phyloP scores from a whole-genome alignment of 2,888 invertebrate species.

The Steromphala cineraria region DNA sequence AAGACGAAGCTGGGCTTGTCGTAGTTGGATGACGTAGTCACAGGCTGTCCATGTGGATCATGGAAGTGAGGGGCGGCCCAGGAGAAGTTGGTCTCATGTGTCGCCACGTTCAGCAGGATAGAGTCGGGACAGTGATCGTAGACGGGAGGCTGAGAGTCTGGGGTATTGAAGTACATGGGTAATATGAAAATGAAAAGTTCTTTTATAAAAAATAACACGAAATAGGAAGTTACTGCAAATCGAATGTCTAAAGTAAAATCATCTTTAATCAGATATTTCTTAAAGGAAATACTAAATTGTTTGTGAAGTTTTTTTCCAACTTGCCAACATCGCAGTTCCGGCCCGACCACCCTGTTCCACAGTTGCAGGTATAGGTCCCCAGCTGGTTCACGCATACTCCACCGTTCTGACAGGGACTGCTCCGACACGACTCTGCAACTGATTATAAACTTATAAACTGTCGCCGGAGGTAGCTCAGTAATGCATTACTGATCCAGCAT shows the following conservation, averaged over 20 bases:
- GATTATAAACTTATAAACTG: neutral
- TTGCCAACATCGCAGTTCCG: slow-evolving; percentile 35
- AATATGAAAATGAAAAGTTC: too few species aligned
- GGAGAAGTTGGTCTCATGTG: neutral
- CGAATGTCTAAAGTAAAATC: too few species aligned
- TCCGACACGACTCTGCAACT: slow-evolving; percentile 33
- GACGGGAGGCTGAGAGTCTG: neutral
- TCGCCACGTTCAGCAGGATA: neutral
- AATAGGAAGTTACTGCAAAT: too few species aligned
- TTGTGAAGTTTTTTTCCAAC: neutral
- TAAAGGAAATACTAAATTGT: too few species aligned
- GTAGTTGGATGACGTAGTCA: slow-evolving; percentile 39
- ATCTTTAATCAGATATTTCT: too few species aligned
- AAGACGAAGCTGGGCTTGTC: slow-evolving; percentile 32
- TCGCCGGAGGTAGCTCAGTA: too few species aligned
- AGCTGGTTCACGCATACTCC: slow-evolving; percentile 33
- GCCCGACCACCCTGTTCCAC: slow-evolving; percentile 35
- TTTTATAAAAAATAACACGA: too few species aligned
- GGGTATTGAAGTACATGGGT: neutral
- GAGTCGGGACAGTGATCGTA: neutral
- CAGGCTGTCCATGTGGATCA: slow-evolving; percentile 36
- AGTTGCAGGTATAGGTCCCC: slow-evolving; percentile 30
- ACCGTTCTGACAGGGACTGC: slow-evolving; percentile 34
- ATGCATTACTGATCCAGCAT: too few species aligned
- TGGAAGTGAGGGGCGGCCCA: slow-evolving; percentile 42